Percentiles rank a stretch among this genome's conserved stretches.
These are phyloP conservation scores for Spinus olivaceus DNA, from an alignment of 2,797 vertebrate species.

Conservation along the genomic window DNA sequence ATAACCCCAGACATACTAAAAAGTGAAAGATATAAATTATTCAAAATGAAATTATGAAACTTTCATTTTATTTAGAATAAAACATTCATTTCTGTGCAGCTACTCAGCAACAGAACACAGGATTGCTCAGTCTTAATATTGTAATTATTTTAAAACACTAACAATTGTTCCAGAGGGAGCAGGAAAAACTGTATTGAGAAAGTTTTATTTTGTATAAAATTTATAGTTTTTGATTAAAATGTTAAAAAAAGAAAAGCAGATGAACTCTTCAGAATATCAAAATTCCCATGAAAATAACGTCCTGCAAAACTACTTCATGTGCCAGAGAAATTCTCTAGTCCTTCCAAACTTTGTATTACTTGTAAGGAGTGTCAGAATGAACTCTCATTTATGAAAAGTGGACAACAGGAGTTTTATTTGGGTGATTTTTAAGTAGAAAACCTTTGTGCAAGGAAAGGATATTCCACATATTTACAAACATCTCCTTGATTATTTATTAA, in stretches of 20 bases:
- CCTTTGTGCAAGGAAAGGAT: neutral
- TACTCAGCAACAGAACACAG: neutral
- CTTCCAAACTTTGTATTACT: neutral
- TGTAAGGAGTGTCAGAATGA: neutral
- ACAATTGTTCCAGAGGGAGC: neutral
- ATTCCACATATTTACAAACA: neutral
- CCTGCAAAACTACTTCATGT: neutral
- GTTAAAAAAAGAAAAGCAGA: neutral
- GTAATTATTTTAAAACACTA: neutral
- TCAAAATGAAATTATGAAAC: neutral
- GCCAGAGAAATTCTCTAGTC: neutral
- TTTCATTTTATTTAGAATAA: neutral
- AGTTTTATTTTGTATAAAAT: neutral
- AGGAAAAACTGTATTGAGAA: neutral
- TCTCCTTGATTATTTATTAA: neutral
- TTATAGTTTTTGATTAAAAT: neutral
- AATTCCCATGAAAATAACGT: neutral
- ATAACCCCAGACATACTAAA: neutral
- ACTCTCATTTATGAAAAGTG: neutral
- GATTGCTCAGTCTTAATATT: neutral
- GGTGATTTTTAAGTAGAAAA: neutral
- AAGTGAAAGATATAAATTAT: slow-evolving; percentile 7
- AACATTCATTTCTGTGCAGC: neutral
- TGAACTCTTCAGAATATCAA: neutral
- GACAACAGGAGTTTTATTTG: neutral